phyloP scores from a whole-genome alignment of 1,140 invertebrate genomes.

The Drosophila insularis region DNA sequence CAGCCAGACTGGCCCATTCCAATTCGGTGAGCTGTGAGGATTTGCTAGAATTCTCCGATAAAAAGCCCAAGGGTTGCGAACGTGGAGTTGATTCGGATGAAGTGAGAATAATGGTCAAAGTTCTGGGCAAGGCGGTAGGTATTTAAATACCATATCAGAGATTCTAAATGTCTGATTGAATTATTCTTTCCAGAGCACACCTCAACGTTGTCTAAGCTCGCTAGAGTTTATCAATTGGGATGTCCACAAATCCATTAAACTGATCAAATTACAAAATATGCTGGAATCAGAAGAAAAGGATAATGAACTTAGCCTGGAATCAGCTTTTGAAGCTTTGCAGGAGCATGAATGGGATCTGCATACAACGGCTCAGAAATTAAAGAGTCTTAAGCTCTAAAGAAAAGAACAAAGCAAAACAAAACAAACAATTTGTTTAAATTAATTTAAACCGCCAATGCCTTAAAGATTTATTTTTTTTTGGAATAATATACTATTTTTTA shows the following conservation, averaged over 20 bases:
- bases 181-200: conserved; percentile 85
- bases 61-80: conserved; percentile 91
- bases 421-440: conserved; percentile 5
- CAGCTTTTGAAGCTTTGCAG: conserved; percentile 82
- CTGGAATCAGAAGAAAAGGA: conserved; percentile 81
- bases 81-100: conserved; percentile 93
- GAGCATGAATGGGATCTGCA: conserved; percentile 83
- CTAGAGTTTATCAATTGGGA: conserved; percentile 94
- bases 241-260: conserved; percentile 94
- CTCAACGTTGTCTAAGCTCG: conserved; percentile 90
- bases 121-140: conserved; percentile 91
- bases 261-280: conserved; percentile 89
- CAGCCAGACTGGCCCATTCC: conserved; percentile 76
- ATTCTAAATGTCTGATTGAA: no score
- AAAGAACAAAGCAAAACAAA: conserved; percentile 23
- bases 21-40: conserved; percentile 97
- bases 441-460: conserved; percentile 40
- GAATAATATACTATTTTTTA: conserved; percentile 28
- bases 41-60: conserved; percentile 93
- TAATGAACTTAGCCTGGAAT: conserved; percentile 73
- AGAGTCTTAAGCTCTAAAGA: conserved; percentile 63
- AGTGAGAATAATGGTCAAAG: conserved; percentile 95
- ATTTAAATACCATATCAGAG: no score
- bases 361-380: conserved; percentile 72
- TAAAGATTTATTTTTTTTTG: conserved; percentile 31